phyloP scores from a whole-genome alignment of 2,113 vertebrate species.

The Brevimyrus niger region DNA sequence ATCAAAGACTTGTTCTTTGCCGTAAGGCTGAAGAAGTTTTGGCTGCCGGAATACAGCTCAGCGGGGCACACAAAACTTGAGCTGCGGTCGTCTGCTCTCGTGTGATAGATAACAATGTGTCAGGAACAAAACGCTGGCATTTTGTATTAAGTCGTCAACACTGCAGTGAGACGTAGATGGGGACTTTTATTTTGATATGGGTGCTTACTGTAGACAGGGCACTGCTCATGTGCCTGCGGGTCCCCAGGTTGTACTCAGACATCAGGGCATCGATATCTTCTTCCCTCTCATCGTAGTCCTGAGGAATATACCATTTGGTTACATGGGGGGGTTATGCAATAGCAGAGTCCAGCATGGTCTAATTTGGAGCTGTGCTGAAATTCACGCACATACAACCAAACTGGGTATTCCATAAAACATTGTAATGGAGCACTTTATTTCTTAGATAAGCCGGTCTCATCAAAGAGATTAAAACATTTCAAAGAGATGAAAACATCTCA shows the following conservation, averaged over 20 bases:
- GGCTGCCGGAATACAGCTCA: not conserved
- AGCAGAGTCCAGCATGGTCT: not conserved
- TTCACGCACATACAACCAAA: not conserved
- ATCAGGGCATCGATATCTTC: conserved; percentile 66
- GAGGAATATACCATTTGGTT: conserved; percentile 35
- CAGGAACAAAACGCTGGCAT: conserved; percentile 9
- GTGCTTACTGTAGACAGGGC: conserved; percentile 69
- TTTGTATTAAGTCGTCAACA: not conserved
- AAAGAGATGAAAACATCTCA: not conserved
- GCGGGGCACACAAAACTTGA: not conserved
- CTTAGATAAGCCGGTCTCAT: not conserved
- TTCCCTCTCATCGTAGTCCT: conserved; percentile 69
- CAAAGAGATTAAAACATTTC: not conserved
- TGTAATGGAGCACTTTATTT: not conserved
- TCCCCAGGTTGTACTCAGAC: conserved; percentile 51
- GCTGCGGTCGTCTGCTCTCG: not conserved
- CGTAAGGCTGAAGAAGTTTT: not conserved
- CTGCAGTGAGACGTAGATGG: not conserved
- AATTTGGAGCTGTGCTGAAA: not conserved
- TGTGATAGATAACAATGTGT: not conserved
- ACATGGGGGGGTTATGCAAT: not conserved
- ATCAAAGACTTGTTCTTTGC: not conserved
- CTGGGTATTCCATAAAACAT: not conserved
- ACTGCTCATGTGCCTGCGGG: conserved; percentile 49
- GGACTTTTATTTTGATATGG: conserved; percentile 19